Percentiles rank a stretch among this genome's conserved stretches.
Evolutionary conservation across 2,888 invertebrate genomes (phyloP).

Genomic region (Chromoteleia sp.): DNA sequence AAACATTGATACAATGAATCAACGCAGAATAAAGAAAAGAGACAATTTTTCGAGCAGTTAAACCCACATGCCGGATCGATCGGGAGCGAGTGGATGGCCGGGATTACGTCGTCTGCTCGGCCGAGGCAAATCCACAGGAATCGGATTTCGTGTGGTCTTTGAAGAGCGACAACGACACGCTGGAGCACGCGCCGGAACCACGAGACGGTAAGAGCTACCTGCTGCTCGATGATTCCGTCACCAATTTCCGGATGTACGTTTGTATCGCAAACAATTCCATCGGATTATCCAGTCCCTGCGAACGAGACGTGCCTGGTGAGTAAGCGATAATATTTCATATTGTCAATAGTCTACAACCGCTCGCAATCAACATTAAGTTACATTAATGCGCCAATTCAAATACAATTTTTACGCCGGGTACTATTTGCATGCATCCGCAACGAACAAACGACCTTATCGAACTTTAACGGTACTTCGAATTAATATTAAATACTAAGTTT

Average conservation of each 20-base stretch:
- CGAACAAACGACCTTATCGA: not conserved
- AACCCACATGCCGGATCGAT: constrained; percentile 93
- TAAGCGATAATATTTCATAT: constrained; percentile 56
- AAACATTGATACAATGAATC: constrained; percentile 33
- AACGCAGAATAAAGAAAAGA: constrained; percentile 33
- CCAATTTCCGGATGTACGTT: constrained; percentile 91
- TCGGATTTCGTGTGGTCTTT: constrained; percentile 93
- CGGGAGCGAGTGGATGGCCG: constrained; percentile 90
- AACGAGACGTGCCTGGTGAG: constrained; percentile 86
- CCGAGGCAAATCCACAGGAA: constrained; percentile 91
- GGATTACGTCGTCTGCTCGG: constrained; percentile 92
- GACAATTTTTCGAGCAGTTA: constrained; percentile 86
- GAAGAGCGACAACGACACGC: constrained; percentile 93
- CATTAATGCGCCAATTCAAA: constrained; percentile 18
- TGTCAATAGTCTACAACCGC: constrained; percentile 22
- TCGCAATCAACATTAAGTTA: constrained; percentile 36
- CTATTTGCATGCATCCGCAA: not conserved
- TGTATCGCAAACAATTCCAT: constrained; percentile 94
- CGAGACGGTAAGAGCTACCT: constrained; percentile 87
- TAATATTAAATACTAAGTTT: constrained; percentile 2
- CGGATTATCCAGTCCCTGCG: constrained; percentile 87
- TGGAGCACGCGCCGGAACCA: constrained; percentile 87
- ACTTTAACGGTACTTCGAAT: not conserved
- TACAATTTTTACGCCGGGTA: not conserved
- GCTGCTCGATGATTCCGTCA: constrained; percentile 87